Evolutionary conservation across 2,888 invertebrate genomes (phyloP).

Genomic region (Drosophila pegasa): DNA sequence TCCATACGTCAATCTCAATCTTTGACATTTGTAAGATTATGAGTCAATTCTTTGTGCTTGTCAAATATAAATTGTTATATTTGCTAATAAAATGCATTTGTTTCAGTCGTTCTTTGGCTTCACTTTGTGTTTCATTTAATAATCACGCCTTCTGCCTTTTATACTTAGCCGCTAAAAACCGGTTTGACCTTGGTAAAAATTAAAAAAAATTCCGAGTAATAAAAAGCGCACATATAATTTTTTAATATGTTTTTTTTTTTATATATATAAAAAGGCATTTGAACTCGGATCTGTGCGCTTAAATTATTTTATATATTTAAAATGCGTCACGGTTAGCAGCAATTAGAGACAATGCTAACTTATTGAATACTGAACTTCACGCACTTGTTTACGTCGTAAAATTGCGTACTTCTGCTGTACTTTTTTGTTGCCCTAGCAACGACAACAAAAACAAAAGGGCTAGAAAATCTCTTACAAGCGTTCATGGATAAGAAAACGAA

Average conservation of each 20-base stretch:
- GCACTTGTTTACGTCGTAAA: slow-evolving; percentile 16
- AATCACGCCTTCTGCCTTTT: neutral
- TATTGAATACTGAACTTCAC: slow-evolving; percentile 15
- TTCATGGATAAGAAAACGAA: slow-evolving; percentile 24
- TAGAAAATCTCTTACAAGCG: slow-evolving; percentile 22
- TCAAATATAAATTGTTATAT: neutral
- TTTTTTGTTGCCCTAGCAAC: slow-evolving; percentile 19
- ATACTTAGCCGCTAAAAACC: slow-evolving; percentile 15
- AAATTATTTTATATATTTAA: neutral
- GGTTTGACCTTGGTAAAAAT: slow-evolving; percentile 5
- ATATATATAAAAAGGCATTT: neutral
- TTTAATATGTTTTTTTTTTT: slow-evolving; percentile 5
- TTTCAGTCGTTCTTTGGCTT: neutral
- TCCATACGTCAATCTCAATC: neutral
- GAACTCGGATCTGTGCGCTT: slow-evolving; percentile 5
- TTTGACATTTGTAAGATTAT: neutral
- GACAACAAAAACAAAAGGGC: slow-evolving; percentile 3
- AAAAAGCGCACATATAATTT: slow-evolving; percentile 1
- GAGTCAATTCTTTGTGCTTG: neutral
- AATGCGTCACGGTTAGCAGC: slow-evolving; percentile 12
- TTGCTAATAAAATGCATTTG: neutral
- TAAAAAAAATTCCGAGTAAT: neutral
- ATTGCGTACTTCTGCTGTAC: neutral
- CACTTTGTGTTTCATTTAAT: slow-evolving; percentile 11
- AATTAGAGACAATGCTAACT: slow-evolving; percentile 4